phyloP scores from a whole-genome alignment of 2,113 vertebrate species.

The Alaudala cheleensis region DNA sequence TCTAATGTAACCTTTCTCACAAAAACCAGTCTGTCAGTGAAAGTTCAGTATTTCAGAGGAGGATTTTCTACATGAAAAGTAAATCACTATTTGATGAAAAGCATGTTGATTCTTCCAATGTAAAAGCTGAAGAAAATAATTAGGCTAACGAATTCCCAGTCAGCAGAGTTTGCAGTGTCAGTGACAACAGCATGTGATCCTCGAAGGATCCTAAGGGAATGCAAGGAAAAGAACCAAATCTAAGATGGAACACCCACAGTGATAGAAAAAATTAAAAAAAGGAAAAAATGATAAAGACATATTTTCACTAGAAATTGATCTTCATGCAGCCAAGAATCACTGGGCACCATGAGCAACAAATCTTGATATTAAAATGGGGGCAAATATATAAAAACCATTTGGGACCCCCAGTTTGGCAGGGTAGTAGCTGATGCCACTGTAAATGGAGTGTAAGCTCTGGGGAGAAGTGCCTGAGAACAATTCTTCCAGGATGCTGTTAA shows the following conservation, averaged over 20 bases:
- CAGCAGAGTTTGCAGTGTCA: not conserved
- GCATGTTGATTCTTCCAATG: fast-evolving
- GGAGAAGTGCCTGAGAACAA: not conserved
- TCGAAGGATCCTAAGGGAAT: not conserved
- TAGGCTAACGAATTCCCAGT: not conserved
- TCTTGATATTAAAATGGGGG: not conserved
- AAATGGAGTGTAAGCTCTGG: too few species aligned
- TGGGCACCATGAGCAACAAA: fast-evolving
- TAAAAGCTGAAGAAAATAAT: not conserved
- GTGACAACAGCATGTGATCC: not conserved
- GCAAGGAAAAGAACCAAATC: not conserved
- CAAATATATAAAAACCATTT: not conserved
- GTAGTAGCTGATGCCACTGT: not conserved
- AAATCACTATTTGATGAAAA: not conserved
- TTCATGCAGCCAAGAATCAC: not conserved
- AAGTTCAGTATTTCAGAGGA: not conserved
- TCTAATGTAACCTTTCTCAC: not conserved
- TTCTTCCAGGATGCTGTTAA: not conserved
- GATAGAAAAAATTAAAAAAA: not conserved
- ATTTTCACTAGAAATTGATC: not conserved
- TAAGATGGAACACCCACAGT: not conserved
- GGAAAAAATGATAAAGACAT: not conserved
- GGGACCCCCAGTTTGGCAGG: not conserved
- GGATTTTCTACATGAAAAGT: not conserved
- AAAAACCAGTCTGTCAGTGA: not conserved